Evolutionary conservation across 2,113 vertebrate species (phyloP).

Genomic region (Dendropsophus ebraccatus): DNA sequence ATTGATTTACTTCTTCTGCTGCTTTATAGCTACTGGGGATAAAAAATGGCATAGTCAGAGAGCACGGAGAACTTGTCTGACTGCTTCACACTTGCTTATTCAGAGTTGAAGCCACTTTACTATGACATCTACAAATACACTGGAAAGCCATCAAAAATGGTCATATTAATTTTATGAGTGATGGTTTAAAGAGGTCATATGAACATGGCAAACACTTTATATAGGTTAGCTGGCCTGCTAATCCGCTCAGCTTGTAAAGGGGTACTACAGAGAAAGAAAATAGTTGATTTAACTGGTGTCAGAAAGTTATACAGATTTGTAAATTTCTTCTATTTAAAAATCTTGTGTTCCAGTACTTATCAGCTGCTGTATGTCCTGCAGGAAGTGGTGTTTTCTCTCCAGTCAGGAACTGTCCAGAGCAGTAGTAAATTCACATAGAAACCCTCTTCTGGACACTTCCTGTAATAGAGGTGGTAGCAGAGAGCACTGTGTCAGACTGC

Average conservation of each 20-base stretch:
- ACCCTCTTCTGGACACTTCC: too few relatives aligned
- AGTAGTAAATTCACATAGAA: too few relatives aligned
- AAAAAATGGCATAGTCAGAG: not conserved
- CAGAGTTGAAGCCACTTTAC: not conserved
- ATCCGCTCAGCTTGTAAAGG: not conserved
- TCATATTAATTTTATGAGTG: not conserved
- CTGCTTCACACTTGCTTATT: not conserved
- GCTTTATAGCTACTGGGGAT: not conserved
- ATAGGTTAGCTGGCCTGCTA: not conserved
- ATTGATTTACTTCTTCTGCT: not conserved
- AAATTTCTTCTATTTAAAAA: too few relatives aligned
- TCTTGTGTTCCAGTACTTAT: too few relatives aligned
- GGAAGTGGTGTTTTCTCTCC: too few relatives aligned
- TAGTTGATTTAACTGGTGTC: too few relatives aligned
- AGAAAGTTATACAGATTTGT: too few relatives aligned
- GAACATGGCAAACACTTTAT: not conserved
- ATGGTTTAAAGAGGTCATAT: not conserved
- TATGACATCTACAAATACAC: not conserved
- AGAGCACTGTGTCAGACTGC: too few relatives aligned
- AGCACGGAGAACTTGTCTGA: not conserved
- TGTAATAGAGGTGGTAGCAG: too few relatives aligned
- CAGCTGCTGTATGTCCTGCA: too few relatives aligned
- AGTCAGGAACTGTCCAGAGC: too few relatives aligned
- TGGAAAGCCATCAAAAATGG: not conserved
- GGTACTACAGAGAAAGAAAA: too few relatives aligned